phyloP scores from a whole-genome alignment of 2,888 invertebrate species.

The Lordiphosa fenestrarum region DNA sequence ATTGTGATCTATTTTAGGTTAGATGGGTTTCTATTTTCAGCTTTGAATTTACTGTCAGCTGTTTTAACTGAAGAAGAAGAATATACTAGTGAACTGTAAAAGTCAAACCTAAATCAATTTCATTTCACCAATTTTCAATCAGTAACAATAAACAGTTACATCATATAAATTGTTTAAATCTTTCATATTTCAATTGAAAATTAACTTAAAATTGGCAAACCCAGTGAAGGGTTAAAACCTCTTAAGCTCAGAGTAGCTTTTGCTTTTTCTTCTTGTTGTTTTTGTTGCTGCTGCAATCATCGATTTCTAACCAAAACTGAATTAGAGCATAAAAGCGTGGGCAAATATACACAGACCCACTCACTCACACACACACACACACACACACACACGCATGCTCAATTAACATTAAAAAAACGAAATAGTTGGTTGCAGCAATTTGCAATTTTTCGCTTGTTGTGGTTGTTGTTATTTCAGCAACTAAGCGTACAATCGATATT shows the following conservation, averaged over 20 bases:
- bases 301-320: conserved; percentile 69
- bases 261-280: conserved; percentile 39
- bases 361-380: conserved; percentile 7
- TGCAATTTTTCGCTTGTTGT: conserved; percentile 27
- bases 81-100: no score
- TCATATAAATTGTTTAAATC: no score
- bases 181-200: conserved; percentile 8
- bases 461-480: conserved; percentile 3
- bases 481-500: conserved; percentile 26
- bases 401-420: conserved; percentile 54
- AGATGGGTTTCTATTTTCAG: no score
- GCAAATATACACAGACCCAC: conserved; percentile 42
- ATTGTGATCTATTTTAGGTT: no score
- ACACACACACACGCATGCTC: conserved; percentile 52
- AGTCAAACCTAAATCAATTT: no score
- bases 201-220: conserved; percentile 14
- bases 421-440: conserved; percentile 44
- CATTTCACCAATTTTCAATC: no score
- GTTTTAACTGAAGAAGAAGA: no score
- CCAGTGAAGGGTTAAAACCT: conserved; percentile 32
- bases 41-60: no score
- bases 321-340: conserved; percentile 72
- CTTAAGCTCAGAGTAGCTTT: conserved; percentile 40
- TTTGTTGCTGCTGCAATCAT: conserved; percentile 60
- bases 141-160: no score